Percentiles rank a stretch among this genome's conserved stretches.
Conservation (phyloP, 2,888 invertebrate genomes). For the Cantharis rufa region DNA sequence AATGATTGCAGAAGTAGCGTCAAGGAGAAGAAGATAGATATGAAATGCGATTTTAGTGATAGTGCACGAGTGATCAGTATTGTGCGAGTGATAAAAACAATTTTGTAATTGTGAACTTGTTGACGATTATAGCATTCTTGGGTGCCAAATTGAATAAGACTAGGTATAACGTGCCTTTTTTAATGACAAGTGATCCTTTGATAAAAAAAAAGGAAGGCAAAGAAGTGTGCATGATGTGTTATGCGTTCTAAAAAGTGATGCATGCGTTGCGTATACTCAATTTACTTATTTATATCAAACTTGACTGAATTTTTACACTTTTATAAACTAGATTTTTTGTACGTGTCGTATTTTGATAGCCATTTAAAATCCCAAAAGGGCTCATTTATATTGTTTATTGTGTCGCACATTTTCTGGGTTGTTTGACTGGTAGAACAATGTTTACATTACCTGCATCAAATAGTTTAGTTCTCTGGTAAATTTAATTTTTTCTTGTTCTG, state of each 20-base stretch:
- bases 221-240: constrained; percentile 29
- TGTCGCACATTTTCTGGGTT: constrained; percentile 54
- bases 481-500: constrained; percentile 41
- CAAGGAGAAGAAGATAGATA: constrained; percentile 70
- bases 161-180: constrained; percentile 54
- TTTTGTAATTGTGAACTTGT: constrained; percentile 49
- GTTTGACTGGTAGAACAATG: constrained; percentile 57
- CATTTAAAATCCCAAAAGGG: constrained; percentile 46
- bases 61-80: constrained; percentile 45
- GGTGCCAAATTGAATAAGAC: constrained; percentile 57
- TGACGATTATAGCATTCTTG: constrained; percentile 53
- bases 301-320: constrained; percentile 51
- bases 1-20: constrained; percentile 84
- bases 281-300: constrained; percentile 42
- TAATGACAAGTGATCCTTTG: constrained; percentile 27
- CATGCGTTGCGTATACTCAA: constrained; percentile 39
- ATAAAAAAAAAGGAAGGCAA: constrained; percentile 17
- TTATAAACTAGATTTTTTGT: constrained; percentile 51
- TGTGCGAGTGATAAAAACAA: constrained; percentile 53
- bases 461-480: constrained; percentile 33
- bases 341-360: constrained; percentile 53
- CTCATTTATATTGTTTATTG: constrained; percentile 50
- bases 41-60: constrained; percentile 42
- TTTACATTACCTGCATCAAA: constrained; percentile 25
- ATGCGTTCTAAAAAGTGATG: constrained; percentile 36